phyloP scores from a whole-genome alignment of 2,113 vertebrate genomes.

The Eubucco bourcierii region DNA sequence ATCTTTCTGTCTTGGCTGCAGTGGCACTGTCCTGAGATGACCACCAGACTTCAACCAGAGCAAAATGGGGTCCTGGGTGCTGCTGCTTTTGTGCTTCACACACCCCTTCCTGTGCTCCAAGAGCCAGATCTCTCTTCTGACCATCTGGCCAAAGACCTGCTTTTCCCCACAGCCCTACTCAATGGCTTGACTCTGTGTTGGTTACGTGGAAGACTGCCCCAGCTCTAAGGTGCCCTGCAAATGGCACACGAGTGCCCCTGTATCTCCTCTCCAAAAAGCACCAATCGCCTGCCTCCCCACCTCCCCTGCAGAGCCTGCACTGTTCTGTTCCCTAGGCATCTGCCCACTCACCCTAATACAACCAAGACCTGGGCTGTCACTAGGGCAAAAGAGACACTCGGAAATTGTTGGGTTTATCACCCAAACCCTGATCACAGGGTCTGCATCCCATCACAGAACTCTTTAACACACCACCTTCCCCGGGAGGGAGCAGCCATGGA shows the following conservation, averaged over 20 bases:
- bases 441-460: not conserved
- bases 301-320: not conserved
- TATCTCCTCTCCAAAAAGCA: not conserved
- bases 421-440: not conserved
- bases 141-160: not conserved
- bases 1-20: not conserved
- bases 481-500: not conserved
- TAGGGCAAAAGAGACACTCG: not conserved
- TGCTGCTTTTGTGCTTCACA: not conserved
- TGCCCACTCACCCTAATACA: slow-evolving; percentile 13
- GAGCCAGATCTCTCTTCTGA: not conserved
- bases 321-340: slow-evolving; percentile 13
- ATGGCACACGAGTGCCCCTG: not conserved
- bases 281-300: not conserved
- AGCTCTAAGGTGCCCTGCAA: not conserved
- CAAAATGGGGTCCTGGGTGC: not conserved
- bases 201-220: not conserved
- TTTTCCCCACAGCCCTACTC: not conserved
- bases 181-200: not conserved
- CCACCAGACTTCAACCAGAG: not conserved
- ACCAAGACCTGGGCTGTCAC: not conserved
- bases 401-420: not conserved
- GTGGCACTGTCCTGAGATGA: not conserved
- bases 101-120: not conserved
- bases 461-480: not conserved